Evolutionary conservation across 2,888 invertebrate species (phyloP), one percentile per base, ranked within the genome.

Genomic region (Macroteleia sp.): DNA sequence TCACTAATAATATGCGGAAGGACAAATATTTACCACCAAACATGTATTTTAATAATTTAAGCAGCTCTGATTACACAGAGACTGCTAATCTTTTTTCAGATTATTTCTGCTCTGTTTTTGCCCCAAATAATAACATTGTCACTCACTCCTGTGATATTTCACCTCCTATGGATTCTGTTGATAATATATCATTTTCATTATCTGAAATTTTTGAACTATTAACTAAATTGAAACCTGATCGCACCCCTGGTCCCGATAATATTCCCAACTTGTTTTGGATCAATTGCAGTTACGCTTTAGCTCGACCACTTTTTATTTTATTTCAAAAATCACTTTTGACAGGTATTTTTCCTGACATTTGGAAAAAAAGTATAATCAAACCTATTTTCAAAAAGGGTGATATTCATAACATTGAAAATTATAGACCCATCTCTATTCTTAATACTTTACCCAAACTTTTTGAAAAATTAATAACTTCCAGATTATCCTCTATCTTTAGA

Each of bases 391-490:
- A 44, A 44, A n/a, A 9, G 1, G 22, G 22, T 22, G 42, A 44
- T n/a, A n/a, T 9, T 4, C 1, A 10, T 4, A 22, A 44, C 17
- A 17, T 44, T 17, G 10, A 6, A 10, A 44, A 44, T 12, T 44
- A 44, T n/a, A 20, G 42, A 44, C 42, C 42, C 4, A 44, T 44
- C 5, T 20, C 42, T 22, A 44, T 44, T 22, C 12, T 44, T 4
- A 44, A 44, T 22, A 3, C 22, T 6, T n/a, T 20, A n/a, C 12
- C 42, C 5, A 44, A 44, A 22, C 20, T 44, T 1, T 22, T 44
- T 2, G 22, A 44, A 5, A 44, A 22, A n/a, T 2, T 44, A 1
- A n/a, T 44, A n/a, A n/a, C 42, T 12, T 1, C 3, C 3, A 16
- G 22, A 8, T 12, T 44, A 12, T 22, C n/a, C 22, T 6, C 5